phyloP scores from a whole-genome alignment of 30 jellyfish, hydroid and myxozoan species.

The Morbakka virulenta region DNA sequence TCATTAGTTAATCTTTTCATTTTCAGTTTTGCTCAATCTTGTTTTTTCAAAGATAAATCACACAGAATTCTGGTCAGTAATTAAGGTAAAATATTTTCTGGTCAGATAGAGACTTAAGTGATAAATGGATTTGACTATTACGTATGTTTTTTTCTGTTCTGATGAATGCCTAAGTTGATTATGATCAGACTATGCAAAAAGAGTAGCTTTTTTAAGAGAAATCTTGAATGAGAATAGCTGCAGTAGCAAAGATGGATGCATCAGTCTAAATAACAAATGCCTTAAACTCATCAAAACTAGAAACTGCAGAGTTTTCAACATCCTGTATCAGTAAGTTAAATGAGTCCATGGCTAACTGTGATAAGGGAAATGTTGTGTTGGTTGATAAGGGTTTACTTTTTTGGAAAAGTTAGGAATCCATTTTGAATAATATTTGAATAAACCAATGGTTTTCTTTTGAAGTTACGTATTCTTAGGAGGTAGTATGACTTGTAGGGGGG shows the following conservation, averaged over 20 bases:
- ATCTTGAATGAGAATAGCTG: slow-evolving; percentile 46
- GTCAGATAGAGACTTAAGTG: slow-evolving; percentile 55
- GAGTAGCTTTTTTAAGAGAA: slow-evolving; percentile 27
- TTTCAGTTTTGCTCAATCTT: slow-evolving; percentile 41
- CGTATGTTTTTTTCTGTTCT: slow-evolving; percentile 53
- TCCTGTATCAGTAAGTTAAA: background rate
- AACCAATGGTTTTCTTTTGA: background rate
- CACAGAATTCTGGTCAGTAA: slow-evolving; percentile 57
- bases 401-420: no score
- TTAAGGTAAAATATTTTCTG: slow-evolving; percentile 27
- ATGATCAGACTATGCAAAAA: slow-evolving; percentile 1
- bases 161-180: slow-evolving; percentile 1
- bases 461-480: background rate
- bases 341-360: background rate
- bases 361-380: slow-evolving; percentile 2
- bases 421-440: no score
- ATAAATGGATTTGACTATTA: slow-evolving; percentile 48
- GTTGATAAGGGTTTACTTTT: background rate
- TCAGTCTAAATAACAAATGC: slow-evolving; percentile 47
- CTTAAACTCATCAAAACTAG: slow-evolving; percentile 28
- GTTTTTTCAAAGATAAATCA: slow-evolving; percentile 58
- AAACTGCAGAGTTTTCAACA: background rate
- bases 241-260: slow-evolving; percentile 48
- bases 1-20: slow-evolving; percentile 54
- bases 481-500: background rate